phyloP scores from a whole-genome alignment of 2,113 vertebrate species.

The Clupea harengus region DNA sequence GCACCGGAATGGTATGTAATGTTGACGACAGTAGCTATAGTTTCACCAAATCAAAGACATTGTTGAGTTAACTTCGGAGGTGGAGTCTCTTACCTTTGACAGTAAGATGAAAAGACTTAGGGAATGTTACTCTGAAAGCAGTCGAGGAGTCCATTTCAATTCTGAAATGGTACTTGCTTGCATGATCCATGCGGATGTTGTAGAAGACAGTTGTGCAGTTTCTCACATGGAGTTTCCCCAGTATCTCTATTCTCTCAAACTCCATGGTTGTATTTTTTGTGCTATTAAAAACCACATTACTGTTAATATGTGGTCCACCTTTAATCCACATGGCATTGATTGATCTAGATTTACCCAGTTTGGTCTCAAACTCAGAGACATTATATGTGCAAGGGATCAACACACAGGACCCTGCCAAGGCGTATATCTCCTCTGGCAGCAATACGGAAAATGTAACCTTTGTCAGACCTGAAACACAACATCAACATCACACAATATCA shows the following conservation, averaged over 20 bases:
- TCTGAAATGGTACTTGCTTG: slow-evolving; percentile 50
- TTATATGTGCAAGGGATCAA: neutral
- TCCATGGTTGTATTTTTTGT: neutral
- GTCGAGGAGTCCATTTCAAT: neutral
- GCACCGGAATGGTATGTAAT: neutral
- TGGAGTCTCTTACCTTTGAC: slow-evolving; percentile 42
- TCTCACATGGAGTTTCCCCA: neutral
- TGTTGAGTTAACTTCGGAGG: neutral
- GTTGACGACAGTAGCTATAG: too few relatives aligned
- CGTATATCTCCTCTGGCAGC: neutral
- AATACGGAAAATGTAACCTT: neutral
- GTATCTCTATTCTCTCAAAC: neutral
- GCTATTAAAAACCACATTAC: neutral
- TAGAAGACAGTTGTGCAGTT: neutral
- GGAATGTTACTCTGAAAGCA: rapidly evolving
- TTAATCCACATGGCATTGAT: neutral
- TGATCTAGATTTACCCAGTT: neutral
- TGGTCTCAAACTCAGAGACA: neutral
- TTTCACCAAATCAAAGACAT: too few relatives aligned
- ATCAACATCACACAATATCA: neutral
- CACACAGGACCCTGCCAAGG: neutral
- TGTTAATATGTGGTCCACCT: neutral
- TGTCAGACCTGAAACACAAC: neutral
- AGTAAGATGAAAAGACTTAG: slow-evolving; percentile 7
- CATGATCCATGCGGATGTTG: neutral